phyloP scores from a whole-genome alignment of 2,888 invertebrate species.

The Nomada lathburiana region DNA sequence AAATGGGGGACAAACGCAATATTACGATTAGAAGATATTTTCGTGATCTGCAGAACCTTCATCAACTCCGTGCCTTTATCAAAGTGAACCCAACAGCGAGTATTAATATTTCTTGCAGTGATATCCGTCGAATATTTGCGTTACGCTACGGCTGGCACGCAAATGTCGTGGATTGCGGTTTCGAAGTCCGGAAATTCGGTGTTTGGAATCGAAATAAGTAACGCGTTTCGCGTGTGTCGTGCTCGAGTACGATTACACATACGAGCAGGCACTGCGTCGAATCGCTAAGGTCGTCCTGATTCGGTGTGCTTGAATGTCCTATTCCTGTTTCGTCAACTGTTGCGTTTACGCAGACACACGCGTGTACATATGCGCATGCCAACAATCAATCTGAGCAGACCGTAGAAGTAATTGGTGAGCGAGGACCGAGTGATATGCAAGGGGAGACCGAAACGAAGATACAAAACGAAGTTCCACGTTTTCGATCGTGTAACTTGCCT shows the following conservation, averaged over 20 bases:
- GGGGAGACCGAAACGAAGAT: not conserved
- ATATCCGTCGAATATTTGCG: not conserved
- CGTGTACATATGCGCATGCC: too few relatives aligned
- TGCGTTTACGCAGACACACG: too few relatives aligned
- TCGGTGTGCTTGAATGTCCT: not conserved
- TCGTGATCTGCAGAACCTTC: too few relatives aligned
- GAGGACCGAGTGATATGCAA: not conserved
- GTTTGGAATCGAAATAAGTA: constrained; percentile 48
- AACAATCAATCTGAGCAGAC: not conserved
- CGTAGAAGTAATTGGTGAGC: constrained; percentile 28
- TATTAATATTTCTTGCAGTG: constrained; percentile 9
- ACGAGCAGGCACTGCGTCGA: not conserved
- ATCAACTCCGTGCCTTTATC: too few relatives aligned
- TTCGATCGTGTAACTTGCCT: constrained; percentile 20
- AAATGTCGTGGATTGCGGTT: not conserved
- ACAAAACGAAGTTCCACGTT: constrained; percentile 8
- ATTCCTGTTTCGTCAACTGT: not conserved
- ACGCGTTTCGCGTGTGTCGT: constrained; percentile 1
- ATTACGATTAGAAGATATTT: too few relatives aligned
- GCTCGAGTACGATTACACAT: too few relatives aligned
- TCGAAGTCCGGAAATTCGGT: not conserved
- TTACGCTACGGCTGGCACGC: not conserved
- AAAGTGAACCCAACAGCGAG: not conserved
- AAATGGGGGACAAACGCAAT: too few relatives aligned
- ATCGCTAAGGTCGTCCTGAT: constrained; percentile 6